phyloP scores from a whole-genome alignment of 1,140 invertebrate genomes.

The Olivierus martensii region DNA sequence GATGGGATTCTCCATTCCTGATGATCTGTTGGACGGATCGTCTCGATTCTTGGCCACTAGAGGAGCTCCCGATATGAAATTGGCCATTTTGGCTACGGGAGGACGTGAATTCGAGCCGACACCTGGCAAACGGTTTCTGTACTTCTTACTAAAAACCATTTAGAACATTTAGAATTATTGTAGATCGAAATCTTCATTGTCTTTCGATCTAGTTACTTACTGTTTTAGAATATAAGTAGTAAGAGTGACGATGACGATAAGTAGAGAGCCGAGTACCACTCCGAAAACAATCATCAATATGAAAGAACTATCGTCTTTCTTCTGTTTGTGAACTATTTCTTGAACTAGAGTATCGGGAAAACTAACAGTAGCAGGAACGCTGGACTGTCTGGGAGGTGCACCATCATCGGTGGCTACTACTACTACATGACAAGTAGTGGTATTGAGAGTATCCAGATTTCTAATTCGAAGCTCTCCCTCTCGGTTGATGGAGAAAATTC shows the following conservation, averaged over 20 bases:
- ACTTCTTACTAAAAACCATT: slow-evolving; percentile 22
- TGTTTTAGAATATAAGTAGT: slow-evolving; percentile 59
- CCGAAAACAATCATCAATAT: slow-evolving; percentile 52
- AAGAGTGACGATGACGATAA: slow-evolving; percentile 53
- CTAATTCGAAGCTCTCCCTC: slow-evolving; percentile 36
- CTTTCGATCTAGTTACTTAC: too few species aligned
- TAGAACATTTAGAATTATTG: too few species aligned
- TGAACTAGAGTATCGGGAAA: slow-evolving; percentile 33
- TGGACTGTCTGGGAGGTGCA: slow-evolving; percentile 48
- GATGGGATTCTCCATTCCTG: slow-evolving; percentile 21
- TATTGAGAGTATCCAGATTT: slow-evolving; percentile 34
- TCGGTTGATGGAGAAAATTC: slow-evolving; percentile 37
- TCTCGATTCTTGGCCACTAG: slow-evolving; percentile 4
- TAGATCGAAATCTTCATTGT: too few species aligned
- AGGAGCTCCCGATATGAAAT: slow-evolving; percentile 15
- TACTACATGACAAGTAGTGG: slow-evolving; percentile 49
- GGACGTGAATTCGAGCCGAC: slow-evolving; percentile 15
- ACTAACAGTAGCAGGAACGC: slow-evolving; percentile 58
- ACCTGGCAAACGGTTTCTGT: slow-evolving; percentile 20
- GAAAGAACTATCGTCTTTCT: slow-evolving; percentile 27
- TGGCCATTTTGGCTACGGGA: slow-evolving; percentile 21
- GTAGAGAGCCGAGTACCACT: slow-evolving; percentile 50
- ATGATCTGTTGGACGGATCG: background rate
- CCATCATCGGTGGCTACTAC: slow-evolving; percentile 67
- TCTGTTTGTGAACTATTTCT: slow-evolving; percentile 5